Base-by-base conservation (phyloP, 2,113 vertebrate genomes). In the Conger conger region DNA sequence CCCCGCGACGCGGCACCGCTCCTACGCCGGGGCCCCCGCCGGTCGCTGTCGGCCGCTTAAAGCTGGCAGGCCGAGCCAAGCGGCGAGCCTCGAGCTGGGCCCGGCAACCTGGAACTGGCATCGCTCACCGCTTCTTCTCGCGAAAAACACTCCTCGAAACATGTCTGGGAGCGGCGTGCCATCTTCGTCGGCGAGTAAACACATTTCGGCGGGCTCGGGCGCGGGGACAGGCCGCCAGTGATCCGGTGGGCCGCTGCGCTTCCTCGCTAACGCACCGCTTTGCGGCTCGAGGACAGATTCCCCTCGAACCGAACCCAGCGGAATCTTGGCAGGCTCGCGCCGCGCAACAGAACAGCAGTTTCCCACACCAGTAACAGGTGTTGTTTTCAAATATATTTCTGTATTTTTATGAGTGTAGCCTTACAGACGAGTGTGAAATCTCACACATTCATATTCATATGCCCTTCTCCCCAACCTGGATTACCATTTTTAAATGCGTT, bases 401-500 rank as follows among this genome's bases (percentile, higher is more conserved):
- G 27, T 33, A 33, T 83, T 86, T 77, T 40, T 82, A n/a, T 80
- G 60, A 82, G 80, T 18, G 33, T 87, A 88, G 87, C 89, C 86
- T 89, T 87, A 79, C 85, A 83, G 86, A 88, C 85, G 88, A 87
- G 89, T 88, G 91, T 85, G 85, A 82, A 88, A 89, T 84, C 90
- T 90, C 86, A 90, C 89, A 90, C 88, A 84, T 93, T 89, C 86
- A 77, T 83, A 33, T 60, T 88, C 88, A 87, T 82, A 86, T 60
- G 16, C 83, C 18, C 57, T 27, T 63, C 8, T 85, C 85, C 86
- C 80, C 76, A 45, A 85, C 63, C 86, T 79, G 89, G 89, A 91
- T 90, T 88, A 90, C 90, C 90, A 88, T 82, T 91, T 90, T 84
- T 91, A 90, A 16, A 88, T 92, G 89, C 91, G 89, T 89, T 91